Conservation (phyloP, 1,140 invertebrate genomes). For the Trypoxylus dichotomus region DNA sequence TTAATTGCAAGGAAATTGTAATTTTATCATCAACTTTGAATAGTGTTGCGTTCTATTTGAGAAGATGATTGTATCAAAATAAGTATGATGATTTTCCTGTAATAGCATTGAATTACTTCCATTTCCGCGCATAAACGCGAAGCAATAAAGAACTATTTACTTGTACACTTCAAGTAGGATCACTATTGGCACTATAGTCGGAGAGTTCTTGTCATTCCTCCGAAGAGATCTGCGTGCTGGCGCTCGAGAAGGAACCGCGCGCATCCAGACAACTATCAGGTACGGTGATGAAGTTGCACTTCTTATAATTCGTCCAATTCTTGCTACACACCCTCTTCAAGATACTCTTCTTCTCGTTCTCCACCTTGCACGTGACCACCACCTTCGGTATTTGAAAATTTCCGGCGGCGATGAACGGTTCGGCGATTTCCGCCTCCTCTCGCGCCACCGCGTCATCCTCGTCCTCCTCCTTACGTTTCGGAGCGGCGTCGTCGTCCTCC, state of each 20-base stretch:
- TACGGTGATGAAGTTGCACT: conserved; percentile 51
- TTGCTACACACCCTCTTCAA: conserved; percentile 49
- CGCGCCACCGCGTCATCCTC: too few relatives aligned
- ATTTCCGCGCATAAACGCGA: not conserved
- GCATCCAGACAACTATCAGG: conserved; percentile 49
- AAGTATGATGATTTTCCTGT: too few relatives aligned
- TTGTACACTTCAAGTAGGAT: not conserved
- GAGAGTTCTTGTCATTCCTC: conserved; percentile 43
- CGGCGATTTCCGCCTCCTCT: not conserved
- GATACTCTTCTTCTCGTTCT: conserved; percentile 48
- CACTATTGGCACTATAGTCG: not conserved
- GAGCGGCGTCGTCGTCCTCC: too few relatives aligned
- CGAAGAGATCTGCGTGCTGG: conserved; percentile 50
- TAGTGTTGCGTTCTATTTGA: too few relatives aligned
- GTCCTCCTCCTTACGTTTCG: not conserved
- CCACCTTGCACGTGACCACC: conserved; percentile 46
- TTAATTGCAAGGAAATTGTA: too few relatives aligned
- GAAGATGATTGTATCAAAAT: too few relatives aligned
- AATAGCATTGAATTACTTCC: not conserved
- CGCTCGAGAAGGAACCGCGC: conserved; percentile 49
- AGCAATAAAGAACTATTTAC: too few relatives aligned
- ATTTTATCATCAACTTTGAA: too few relatives aligned
- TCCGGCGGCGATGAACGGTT: not conserved
- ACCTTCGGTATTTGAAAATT: conserved; percentile 42
- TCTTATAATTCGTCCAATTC: conserved; percentile 47